phyloP scores from a whole-genome alignment of 30 jellyfish, hydroid and myxozoan genomes.

The Aurelia coerulea region DNA sequence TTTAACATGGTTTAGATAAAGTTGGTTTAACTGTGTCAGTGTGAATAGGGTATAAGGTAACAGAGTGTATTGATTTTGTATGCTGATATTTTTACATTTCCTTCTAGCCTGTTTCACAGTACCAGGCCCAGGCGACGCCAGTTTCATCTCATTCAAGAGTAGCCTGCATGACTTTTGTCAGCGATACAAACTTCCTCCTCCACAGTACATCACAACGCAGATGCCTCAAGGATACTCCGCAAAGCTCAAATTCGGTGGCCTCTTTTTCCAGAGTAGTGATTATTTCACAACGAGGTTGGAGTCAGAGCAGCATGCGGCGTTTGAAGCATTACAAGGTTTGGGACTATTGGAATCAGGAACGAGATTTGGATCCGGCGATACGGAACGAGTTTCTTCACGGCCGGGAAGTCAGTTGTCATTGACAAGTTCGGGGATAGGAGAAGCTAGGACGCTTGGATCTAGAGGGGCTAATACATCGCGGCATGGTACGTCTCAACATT shows the following conservation, averaged over 20 bases:
- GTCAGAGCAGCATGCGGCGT: conserved; percentile 99
- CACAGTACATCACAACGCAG: conserved; percentile 97
- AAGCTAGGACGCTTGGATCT: conserved; percentile 38
- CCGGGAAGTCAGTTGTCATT: conserved; percentile 78
- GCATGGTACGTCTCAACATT: conserved; percentile 36
- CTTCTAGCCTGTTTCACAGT: conserved; percentile 95
- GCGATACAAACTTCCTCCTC: conserved; percentile 98
- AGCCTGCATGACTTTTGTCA: conserved; percentile 98
- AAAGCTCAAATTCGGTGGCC: conserved; percentile 98
- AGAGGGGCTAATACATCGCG: conserved; percentile 50
- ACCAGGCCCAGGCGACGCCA: conserved; percentile 94
- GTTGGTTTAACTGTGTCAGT: too few species aligned
- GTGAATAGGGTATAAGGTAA: too few species aligned
- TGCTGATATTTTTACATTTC: background rate
- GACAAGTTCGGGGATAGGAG: conserved; percentile 64
- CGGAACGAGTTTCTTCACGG: conserved; percentile 67
- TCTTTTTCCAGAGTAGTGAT: conserved; percentile 97
- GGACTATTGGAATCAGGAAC: conserved; percentile 95
- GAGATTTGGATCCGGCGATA: conserved; percentile 88
- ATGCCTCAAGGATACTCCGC: conserved; percentile 98
- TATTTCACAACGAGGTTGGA: conserved; percentile 95
- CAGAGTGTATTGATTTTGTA: too few species aligned
- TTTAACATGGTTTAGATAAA: too few species aligned
- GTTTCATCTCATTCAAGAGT: conserved; percentile 94
- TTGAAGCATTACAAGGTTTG: conserved; percentile 96